Base-by-base conservation (phyloP, 2,888 invertebrate genomes). In the Sthenelais limicola region DNA sequence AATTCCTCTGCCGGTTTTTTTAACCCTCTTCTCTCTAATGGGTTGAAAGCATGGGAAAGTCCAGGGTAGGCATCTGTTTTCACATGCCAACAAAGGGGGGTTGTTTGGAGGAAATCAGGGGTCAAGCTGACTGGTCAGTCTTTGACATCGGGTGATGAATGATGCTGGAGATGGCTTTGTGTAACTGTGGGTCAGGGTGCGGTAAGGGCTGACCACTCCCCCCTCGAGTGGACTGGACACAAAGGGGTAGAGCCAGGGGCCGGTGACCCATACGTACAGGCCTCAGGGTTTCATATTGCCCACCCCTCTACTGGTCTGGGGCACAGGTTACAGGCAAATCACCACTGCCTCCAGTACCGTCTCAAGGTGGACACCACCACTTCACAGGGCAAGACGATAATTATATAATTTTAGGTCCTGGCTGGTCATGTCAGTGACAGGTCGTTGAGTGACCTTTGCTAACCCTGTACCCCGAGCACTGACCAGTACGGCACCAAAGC, bases 141-240 rank as follows among this genome's bases (percentile, higher is more conserved):
- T 4, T n/a, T 56, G 56, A 56, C 56, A 56, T 33, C 32, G 56
- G 56, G 56, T 56, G 56, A 56, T 56, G 56, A 56, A 56, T 56
- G 56, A 21, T 12, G 32, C 26, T 7, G 32, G 56, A 32, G 21
- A 24, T 28, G 56, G 56, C 56, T 56, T 56, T 56, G 56, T 56
- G 56, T 56, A 56, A 56, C 56, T 32, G 32, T 33, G 56, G 56
- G 56, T 56, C 56, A 56, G 56, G 56, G 56, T 56, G 56, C 56
- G 12, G 56, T 56, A 56, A 56, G 56, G 56, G n/a, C 56, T 33
- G 32, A 18, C 56, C 56, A 3, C 56, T 56, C 56, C 30, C 56
- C 56, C 56, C 3, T 56, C 18, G 30, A 32, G 32, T 12, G 21
- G n/a, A 18, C 32, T 32, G 32, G 32, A 56, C 56, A 56, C 56